Conservation (phyloP, 23 tunicate species). For the Halocynthia roretzi region DNA sequence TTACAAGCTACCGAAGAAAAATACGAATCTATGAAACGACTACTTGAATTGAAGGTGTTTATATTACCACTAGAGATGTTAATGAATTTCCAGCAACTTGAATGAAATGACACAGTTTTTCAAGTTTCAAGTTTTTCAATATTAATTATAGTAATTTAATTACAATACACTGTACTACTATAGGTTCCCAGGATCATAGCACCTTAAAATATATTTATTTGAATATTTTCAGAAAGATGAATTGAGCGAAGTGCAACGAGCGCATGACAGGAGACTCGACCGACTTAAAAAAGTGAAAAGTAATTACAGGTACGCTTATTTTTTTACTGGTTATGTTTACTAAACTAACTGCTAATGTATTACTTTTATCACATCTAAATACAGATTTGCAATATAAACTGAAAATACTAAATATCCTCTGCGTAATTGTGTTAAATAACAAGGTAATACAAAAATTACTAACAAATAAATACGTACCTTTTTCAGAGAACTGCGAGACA, state of each 20-base stretch:
- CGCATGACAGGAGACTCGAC: constrained; percentile 72
- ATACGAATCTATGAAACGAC: constrained; percentile 62
- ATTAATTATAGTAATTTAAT: neutral
- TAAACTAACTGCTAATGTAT: neutral
- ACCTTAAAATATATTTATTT: neutral
- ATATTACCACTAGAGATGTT: neutral
- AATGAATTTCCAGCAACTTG: neutral
- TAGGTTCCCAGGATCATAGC: too few relatives aligned
- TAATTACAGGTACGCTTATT: constrained; percentile 44
- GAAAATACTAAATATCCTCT: too few relatives aligned
- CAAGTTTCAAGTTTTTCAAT: neutral
- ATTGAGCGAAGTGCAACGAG: constrained; percentile 62
- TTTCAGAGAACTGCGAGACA: constrained; percentile 30
- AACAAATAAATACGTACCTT: neutral
- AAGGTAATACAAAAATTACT: too few relatives aligned
- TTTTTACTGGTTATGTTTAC: neutral
- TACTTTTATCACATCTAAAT: too few relatives aligned
- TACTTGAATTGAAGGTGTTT: constrained; percentile 60
- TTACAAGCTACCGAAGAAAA: constrained; percentile 77
- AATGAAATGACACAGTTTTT: neutral
- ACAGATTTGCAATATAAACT: too few relatives aligned
- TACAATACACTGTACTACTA: neutral
- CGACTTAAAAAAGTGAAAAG: constrained; percentile 42
- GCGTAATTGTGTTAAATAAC: too few relatives aligned
- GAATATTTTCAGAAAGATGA: constrained; percentile 39